Evolutionary conservation across 2,113 vertebrate species (phyloP).

Genomic region (Crotalus viridis): DNA sequence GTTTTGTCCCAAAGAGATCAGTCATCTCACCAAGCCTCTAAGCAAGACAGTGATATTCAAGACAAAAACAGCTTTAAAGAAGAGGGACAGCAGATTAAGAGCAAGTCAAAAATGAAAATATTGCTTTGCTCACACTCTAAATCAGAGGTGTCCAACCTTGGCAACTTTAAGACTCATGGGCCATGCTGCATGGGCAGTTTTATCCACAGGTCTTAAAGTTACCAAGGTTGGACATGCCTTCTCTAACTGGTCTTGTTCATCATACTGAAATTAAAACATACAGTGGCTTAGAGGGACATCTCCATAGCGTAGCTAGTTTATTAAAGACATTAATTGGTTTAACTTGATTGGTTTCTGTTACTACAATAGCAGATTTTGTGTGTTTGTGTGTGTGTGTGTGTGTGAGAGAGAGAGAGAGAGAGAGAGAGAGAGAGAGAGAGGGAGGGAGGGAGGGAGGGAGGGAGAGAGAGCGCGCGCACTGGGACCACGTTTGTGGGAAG

Average conservation of each 20-base stretch:
- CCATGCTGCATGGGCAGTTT: too few relatives aligned
- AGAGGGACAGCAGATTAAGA: background rate
- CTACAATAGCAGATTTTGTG: background rate
- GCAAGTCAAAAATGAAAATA: background rate
- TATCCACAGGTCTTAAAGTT: background rate
- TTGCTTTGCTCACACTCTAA: background rate
- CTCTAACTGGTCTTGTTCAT: background rate
- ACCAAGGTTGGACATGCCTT: background rate
- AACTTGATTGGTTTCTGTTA: background rate
- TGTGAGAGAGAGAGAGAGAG: too few relatives aligned
- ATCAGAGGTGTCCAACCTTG: background rate
- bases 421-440: too few relatives aligned
- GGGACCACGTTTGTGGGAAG: background rate
- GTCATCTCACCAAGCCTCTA: background rate
- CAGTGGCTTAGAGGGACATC: background rate
- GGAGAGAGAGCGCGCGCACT: background rate
- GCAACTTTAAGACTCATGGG: too few relatives aligned
- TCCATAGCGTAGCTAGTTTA: background rate
- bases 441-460: too few relatives aligned
- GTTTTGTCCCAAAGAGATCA: background rate
- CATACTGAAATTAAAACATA: background rate
- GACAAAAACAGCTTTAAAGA: background rate
- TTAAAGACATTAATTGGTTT: background rate
- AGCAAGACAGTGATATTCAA: background rate
- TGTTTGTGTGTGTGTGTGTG: background rate